Conservation (phyloP, 2,113 vertebrate genomes). For the Sapayoa aenigma region DNA sequence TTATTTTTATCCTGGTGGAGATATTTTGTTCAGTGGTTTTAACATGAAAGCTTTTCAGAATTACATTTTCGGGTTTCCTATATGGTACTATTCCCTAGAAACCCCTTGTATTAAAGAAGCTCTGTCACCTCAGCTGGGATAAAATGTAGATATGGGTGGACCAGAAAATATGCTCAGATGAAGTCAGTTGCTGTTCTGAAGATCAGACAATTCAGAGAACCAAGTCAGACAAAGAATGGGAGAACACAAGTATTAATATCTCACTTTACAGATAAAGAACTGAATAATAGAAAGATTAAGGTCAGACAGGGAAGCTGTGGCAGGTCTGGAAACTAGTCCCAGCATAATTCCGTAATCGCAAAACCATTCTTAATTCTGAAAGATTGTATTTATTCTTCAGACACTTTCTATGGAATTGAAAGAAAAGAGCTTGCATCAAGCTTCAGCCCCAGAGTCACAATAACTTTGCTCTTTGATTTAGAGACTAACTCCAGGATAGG, state of each 20-base stretch:
- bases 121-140: background rate
- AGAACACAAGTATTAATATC: background rate
- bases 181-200: background rate
- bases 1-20: background rate
- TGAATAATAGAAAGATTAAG: constrained; percentile 7
- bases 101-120: background rate
- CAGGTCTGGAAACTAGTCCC: background rate
- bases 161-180: background rate
- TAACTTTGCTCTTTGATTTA: background rate
- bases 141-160: background rate
- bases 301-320: background rate
- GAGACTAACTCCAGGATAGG: background rate
- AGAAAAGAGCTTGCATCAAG: background rate
- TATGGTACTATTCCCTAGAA: background rate
- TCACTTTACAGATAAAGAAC: background rate
- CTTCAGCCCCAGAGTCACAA: background rate
- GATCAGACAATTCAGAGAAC: background rate
- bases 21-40: background rate
- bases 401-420: background rate
- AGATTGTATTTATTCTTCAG: constrained; percentile 6
- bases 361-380: background rate
- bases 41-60: background rate
- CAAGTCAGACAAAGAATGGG: background rate
- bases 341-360: background rate
- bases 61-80: background rate